Conservation (phyloP, 2,113 vertebrate genomes). For the Nothoprocta perdicaria region DNA sequence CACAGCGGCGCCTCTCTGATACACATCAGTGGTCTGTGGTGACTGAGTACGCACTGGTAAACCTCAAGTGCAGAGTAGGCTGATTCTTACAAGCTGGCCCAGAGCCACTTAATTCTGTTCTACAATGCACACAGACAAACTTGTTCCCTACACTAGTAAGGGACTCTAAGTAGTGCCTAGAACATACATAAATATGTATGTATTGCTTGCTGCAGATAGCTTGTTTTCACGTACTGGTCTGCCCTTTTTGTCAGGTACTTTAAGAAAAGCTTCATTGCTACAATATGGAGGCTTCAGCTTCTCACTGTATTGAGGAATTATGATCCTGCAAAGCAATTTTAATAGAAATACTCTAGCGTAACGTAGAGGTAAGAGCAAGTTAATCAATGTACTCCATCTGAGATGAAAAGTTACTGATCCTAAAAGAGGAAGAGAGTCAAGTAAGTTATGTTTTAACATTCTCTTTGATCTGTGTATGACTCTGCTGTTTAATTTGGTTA, state of each 20-base stretch:
- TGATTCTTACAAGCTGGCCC: not conserved
- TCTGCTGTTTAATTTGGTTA: slow-evolving; percentile 53
- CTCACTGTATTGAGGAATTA: not conserved
- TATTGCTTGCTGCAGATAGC: accelerated
- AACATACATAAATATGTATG: not conserved
- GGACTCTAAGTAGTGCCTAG: not conserved
- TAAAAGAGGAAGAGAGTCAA: not conserved
- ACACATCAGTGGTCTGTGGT: not conserved
- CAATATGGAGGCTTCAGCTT: not conserved
- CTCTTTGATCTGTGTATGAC: slow-evolving; percentile 21
- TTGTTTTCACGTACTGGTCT: not conserved
- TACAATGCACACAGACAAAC: not conserved
- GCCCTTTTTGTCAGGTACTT: not conserved
- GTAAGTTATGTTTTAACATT: slow-evolving; percentile 26
- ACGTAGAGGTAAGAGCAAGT: not conserved
- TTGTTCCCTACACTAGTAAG: not conserved
- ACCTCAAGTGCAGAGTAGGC: not conserved
- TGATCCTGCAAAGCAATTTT: slow-evolving; percentile 17
- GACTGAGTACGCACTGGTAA: accelerated
- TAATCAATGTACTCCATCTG: slow-evolving; percentile 16
- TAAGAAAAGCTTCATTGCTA: not conserved
- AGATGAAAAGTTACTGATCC: slow-evolving; percentile 50
- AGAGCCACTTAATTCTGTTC: not conserved
- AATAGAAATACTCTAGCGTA: not conserved
- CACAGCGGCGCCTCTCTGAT: accelerated